A percentile compares a stretch with the other conserved stretches of the same genome.
Conservation (phyloP, 23 tunicate species). For the Styela clava region DNA sequence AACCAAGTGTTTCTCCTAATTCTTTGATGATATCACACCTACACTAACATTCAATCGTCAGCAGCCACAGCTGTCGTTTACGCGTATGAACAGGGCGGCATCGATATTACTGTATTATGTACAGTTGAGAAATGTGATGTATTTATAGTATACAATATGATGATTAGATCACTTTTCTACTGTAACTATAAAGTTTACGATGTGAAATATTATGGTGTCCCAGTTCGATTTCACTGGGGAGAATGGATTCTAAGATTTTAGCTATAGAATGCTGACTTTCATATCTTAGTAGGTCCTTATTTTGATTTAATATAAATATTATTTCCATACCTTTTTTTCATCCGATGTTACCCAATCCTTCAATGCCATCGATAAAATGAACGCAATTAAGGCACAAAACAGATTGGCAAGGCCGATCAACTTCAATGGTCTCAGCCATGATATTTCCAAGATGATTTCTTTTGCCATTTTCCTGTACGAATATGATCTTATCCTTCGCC, state of each 20-base stretch:
- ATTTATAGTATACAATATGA: no score
- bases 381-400: conserved; percentile 77
- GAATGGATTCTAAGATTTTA: no score
- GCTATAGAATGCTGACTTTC: no score
- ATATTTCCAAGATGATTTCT: conserved; percentile 68
- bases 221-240: no score
- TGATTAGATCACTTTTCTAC: no score
- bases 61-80: neutral
- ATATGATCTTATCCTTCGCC: conserved; percentile 1
- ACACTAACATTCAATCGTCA: neutral
- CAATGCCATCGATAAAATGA: conserved; percentile 72
- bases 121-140: no score
- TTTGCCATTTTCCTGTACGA: conserved; percentile 42
- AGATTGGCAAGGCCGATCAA: conserved; percentile 80
- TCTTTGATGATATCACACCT: neutral
- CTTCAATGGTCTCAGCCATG: conserved; percentile 92
- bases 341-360: conserved; percentile 84
- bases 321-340: conserved; percentile 40
- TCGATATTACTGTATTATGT: no score
- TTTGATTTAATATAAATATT: no score
- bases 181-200: no score
- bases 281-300: no score
- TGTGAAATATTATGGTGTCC: no score
- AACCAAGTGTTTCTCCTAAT: neutral
- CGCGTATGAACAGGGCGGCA: no score